Conservation (phyloP, 1,140 invertebrate genomes). For the Oryctes rhinoceros region DNA sequence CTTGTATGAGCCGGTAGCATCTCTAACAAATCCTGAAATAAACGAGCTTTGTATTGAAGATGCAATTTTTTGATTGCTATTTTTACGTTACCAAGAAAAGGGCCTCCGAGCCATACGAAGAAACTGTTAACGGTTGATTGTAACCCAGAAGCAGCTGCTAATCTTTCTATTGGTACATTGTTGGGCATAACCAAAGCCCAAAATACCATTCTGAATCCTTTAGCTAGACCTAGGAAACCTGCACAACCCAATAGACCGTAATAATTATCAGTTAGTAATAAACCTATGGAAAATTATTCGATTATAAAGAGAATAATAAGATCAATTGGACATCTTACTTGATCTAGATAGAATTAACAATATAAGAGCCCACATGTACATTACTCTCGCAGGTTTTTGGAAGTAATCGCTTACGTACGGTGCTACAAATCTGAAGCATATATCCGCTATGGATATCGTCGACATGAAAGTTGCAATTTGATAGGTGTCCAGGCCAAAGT, state of each 20-base stretch:
- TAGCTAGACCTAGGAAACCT: constrained; percentile 69
- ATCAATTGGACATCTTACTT: constrained; percentile 52
- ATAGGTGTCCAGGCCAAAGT: constrained; percentile 66
- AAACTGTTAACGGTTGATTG: constrained; percentile 69
- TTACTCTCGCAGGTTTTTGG: constrained; percentile 56
- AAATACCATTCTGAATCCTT: constrained; percentile 73
- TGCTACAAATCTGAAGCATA: constrained; percentile 68
- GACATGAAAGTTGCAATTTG: constrained; percentile 72
- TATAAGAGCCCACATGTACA: constrained; percentile 58
- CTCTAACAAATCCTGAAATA: constrained; percentile 15
- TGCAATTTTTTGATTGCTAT: not conserved
- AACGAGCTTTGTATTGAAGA: not conserved
- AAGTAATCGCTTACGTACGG: constrained; percentile 67
- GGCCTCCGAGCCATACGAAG: constrained; percentile 53
- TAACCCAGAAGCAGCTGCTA: constrained; percentile 71
- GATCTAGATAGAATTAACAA: constrained; percentile 57
- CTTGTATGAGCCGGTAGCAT: constrained; percentile 8
- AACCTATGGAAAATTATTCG: constrained; percentile 42
- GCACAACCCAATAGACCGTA: constrained; percentile 58
- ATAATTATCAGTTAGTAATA: constrained; percentile 48
- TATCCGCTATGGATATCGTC: constrained; percentile 67
- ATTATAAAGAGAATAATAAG: constrained; percentile 13
- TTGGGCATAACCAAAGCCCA: constrained; percentile 72
- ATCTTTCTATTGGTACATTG: constrained; percentile 69
- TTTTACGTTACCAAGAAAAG: constrained; percentile 44